Conservation (phyloP, 1,140 invertebrate genomes). For the Drosophila pseudoobscura region DNA sequence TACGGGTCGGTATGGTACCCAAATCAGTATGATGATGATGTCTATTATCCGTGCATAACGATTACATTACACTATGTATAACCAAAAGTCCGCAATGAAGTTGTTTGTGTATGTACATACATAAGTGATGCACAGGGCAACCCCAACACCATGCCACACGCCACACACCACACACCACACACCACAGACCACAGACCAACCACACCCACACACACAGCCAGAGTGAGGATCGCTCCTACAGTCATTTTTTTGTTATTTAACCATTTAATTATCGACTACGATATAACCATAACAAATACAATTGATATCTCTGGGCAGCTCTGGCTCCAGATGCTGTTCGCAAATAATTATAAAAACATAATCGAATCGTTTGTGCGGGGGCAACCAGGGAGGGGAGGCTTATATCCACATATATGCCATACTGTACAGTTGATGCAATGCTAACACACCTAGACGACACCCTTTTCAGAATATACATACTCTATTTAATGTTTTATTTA, state of each 20-base stretch:
- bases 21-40: conserved; percentile 20
- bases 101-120: conserved; percentile 40
- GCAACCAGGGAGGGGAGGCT: conserved; percentile 7
- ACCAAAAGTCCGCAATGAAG: conserved; percentile 27
- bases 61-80: conserved; percentile 1
- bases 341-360: conserved; percentile 40
- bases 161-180: background rate
- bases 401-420: conserved; percentile 60
- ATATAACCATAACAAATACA: conserved; percentile 45
- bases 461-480: conserved; percentile 44
- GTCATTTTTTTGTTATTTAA: conserved; percentile 67
- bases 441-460: conserved; percentile 59
- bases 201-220: conserved; percentile 41
- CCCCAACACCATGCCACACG: too few species aligned
- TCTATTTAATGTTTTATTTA: conserved; percentile 41
- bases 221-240: conserved; percentile 55
- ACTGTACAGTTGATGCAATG: conserved; percentile 76
- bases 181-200: too few species aligned
- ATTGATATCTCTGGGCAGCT: conserved; percentile 31
- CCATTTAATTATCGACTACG: conserved; percentile 45
- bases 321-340: background rate
- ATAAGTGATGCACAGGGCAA: conserved; percentile 16
- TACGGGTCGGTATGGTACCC: background rate
- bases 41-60: conserved; percentile 48
- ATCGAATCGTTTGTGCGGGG: conserved; percentile 44